phyloP scores from a whole-genome alignment of 1,140 invertebrate species.

The Cydia strobilella region DNA sequence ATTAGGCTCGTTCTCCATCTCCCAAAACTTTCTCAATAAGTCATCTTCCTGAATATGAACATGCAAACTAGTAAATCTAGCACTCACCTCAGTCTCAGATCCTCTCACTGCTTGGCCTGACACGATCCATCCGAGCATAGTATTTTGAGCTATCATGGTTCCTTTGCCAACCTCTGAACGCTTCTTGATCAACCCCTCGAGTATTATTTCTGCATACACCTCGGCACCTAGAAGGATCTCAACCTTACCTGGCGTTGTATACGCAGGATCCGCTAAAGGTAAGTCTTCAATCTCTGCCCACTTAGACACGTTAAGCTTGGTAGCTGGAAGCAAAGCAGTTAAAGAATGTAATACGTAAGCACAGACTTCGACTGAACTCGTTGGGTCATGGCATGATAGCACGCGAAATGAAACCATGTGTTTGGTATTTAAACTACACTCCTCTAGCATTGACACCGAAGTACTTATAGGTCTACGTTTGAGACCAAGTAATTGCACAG shows the following conservation, averaged over 20 bases:
- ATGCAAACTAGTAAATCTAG: conserved; percentile 27
- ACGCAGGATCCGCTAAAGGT: conserved; percentile 38
- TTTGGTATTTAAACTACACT: conserved; percentile 2
- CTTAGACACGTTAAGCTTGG: neutral
- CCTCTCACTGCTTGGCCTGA: conserved; percentile 30
- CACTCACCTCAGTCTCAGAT: neutral
- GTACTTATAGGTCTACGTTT: conserved; percentile 12
- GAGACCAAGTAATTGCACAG: conserved; percentile 29
- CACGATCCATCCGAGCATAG: conserved; percentile 36
- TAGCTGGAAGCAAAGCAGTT: conserved; percentile 27
- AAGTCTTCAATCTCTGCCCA: conserved; percentile 33
- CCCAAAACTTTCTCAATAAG: conserved; percentile 35
- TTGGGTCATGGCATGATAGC: conserved; percentile 1
- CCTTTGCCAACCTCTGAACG: neutral
- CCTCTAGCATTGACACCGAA: conserved; percentile 17
- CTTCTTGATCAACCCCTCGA: conserved; percentile 18
- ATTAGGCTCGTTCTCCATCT: conserved; percentile 37
- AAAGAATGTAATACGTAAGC: conserved; percentile 31
- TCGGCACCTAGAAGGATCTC: conserved; percentile 40
- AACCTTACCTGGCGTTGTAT: conserved; percentile 25
- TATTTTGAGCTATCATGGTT: conserved; percentile 34
- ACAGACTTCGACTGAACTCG: conserved; percentile 5
- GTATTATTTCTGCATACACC: conserved; percentile 31
- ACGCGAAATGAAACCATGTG: conserved; percentile 15
- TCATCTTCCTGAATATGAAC: conserved; percentile 32